Evolutionary conservation across 2,888 invertebrate genomes (phyloP), one percentile per base, ranked within the genome.

Genomic region (Amblyjoppa proteus): DNA sequence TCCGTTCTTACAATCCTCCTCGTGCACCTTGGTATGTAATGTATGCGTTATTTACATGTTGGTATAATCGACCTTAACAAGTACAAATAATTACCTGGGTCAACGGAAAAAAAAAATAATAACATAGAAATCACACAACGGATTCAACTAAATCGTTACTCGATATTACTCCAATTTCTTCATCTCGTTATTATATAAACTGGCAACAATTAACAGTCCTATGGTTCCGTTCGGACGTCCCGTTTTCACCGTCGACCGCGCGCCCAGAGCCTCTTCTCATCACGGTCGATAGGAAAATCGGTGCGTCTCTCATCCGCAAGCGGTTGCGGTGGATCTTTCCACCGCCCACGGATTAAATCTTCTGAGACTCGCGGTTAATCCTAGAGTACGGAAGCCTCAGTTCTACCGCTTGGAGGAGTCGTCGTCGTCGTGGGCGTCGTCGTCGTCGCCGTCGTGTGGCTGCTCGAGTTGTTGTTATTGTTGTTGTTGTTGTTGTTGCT

Each of bases 351-450:
- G 45, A 56, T 76, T 64, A 13, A 69, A 74, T 9, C 41, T 66
- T 70, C 66, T n/a, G 51, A 77, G 64, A 76, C 61, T 80, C 66
- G 41, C 69, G 31, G 28, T 16, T 49, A 73, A 81, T 88, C 45
- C 89, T 95, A 95, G 87, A 95, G 95, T 85, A 96, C 96, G 58
- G 96, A 96, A n/a, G 96, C 95, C 92, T 97, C 96, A 71, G 95
- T 95, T 79, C 96, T 91, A 81, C 90, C 90, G 68, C 88, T 91
- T 28, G 93, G 90, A n/a, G 94, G 92, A 58, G 93, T 90, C 41
- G 94, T 89, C 68, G 88, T 85, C 73, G 83, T 82, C 83, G 82
- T 74, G 82, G 75, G 71, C 68, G 79, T 74, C 64, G 78, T 86
- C 75, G 83, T 80, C 80, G 81, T 81, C 76, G 81, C 73, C 61